Evolutionary conservation across 2,113 vertebrate species (phyloP), one percentile per base, ranked within the genome.

Genomic region (Pluvialis apricaria): DNA sequence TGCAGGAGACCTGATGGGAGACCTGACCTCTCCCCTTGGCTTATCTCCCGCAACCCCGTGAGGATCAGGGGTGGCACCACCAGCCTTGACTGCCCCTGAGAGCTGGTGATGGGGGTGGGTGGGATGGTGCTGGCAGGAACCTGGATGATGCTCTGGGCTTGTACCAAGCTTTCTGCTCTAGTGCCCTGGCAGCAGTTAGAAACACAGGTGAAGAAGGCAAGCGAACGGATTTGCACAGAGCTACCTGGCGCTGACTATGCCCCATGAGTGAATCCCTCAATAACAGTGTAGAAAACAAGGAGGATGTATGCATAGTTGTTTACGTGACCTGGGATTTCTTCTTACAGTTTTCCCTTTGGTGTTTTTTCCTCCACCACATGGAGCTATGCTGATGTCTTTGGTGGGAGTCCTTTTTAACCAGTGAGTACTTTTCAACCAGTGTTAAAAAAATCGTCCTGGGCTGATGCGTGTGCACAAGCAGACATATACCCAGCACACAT

Each of bases 401-500:
- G 29, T 83, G 76, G 17, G 40, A 73, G 36, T 3, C n/a, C 21
- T 80, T 81, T 65, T 36, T 11, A 14, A 54, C 3, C 8, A 4
- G 15, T 10, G 16, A 73, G 15, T 8, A 8, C 24, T 65, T 92
- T 45, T 28, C 31, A 36, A 69, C 44, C 28, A 29, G 40, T 1
- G 38, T 47, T 47, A n/a, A 51, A 88, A 51, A 88, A 61, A 15
- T 21, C 81, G 34, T 25, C 61, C 65, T 31, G 68, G 45, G 58
- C 40, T 0, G 1, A 8, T 9, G 45, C 64, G 49, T 0, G 0
- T 29, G 73, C 42, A 8, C 21, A 15, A 49, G 40, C 21, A 89
- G 65, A 22, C 5, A 1, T 3, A 15, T 6, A 62, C 25, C 17
- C n/a, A 20, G 15, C 55, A 21, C 36, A 44, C 1, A 19, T 28